Conservation (phyloP, 1,140 invertebrate species). For the Drosophila tropicalis region DNA sequence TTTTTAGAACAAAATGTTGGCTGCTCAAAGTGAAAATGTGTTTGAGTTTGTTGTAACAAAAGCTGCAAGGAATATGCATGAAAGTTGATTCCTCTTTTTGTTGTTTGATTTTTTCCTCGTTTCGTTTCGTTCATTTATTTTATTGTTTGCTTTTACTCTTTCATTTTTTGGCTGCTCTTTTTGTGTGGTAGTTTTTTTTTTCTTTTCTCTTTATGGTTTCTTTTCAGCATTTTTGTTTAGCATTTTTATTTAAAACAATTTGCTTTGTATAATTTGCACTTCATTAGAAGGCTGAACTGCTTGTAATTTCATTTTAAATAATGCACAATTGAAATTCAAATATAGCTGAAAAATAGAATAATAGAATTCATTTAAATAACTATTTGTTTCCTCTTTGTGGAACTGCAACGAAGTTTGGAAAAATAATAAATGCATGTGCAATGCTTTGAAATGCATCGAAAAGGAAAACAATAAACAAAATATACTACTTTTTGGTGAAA, state of each 20-base stretch:
- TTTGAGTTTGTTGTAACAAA: slow-evolving; percentile 73
- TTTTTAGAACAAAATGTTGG: slow-evolving; percentile 19
- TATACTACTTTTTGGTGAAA: too few relatives aligned
- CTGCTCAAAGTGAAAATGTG: slow-evolving; percentile 69
- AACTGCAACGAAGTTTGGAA: background rate
- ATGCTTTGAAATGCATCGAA: too few relatives aligned
- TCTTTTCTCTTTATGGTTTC: background rate
- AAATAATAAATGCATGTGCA: background rate
- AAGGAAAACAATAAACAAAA: too few relatives aligned
- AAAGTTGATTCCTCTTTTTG: slow-evolving; percentile 39
- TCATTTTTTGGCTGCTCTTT: background rate
- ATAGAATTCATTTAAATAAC: background rate
- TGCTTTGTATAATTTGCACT: slow-evolving; percentile 79
- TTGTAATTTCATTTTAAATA: slow-evolving; percentile 36
- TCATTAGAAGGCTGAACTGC: slow-evolving; percentile 47
- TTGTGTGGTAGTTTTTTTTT: background rate
- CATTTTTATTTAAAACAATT: slow-evolving; percentile 55
- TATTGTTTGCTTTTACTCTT: slow-evolving; percentile 3
- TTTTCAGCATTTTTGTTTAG: slow-evolving; percentile 43
- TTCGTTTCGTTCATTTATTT: slow-evolving; percentile 3
- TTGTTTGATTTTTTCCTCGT: slow-evolving; percentile 11
- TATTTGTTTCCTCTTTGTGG: background rate
- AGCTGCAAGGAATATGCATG: slow-evolving; percentile 54
- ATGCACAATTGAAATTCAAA: slow-evolving; percentile 22
- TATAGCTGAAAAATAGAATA: background rate